These are phyloP conservation scores for Mycetomoellerius zeteki DNA, from an alignment of 1,140 invertebrate species.

Conservation along the genomic window DNA sequence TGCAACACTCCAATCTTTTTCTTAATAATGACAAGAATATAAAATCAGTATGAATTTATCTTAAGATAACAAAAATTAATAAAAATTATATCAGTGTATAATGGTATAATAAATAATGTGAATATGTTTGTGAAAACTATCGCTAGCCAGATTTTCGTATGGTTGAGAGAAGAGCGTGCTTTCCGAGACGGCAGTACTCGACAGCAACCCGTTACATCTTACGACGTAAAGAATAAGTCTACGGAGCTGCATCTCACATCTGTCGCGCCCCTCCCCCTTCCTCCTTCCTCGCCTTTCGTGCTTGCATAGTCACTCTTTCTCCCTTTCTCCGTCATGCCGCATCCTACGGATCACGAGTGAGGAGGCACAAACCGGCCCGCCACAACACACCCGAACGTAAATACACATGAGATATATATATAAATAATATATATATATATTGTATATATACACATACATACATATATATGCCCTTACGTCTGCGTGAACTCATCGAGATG, in stretches of 20 bases:
- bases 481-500: slow-evolving; percentile 64
- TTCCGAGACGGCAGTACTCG: slow-evolving; percentile 22
- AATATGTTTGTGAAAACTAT: background rate
- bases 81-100: background rate
- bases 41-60: slow-evolving; percentile 24
- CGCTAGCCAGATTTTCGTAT: slow-evolving; percentile 11
- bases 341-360: slow-evolving; percentile 74
- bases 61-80: background rate
- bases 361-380: slow-evolving; percentile 76
- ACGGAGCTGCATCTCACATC: slow-evolving; percentile 79
- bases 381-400: slow-evolving; percentile 54
- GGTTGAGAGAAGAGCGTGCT: slow-evolving; percentile 4
- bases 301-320: slow-evolving; percentile 61
- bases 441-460: background rate
- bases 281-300: background rate
- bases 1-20: background rate
- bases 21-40: background rate
- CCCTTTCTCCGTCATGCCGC: slow-evolving; percentile 63
- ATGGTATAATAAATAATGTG: background rate
- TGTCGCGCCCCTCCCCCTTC: slow-evolving; percentile 68
- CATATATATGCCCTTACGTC: slow-evolving; percentile 19
- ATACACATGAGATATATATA: background rate
- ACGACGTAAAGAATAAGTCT: slow-evolving; percentile 66
- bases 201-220: slow-evolving; percentile 77
- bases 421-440: background rate